These are phyloP conservation scores for Heterodera filipjevi DNA, from an alignment of 2,888 invertebrate genomes.

Conservation along the genomic window DNA sequence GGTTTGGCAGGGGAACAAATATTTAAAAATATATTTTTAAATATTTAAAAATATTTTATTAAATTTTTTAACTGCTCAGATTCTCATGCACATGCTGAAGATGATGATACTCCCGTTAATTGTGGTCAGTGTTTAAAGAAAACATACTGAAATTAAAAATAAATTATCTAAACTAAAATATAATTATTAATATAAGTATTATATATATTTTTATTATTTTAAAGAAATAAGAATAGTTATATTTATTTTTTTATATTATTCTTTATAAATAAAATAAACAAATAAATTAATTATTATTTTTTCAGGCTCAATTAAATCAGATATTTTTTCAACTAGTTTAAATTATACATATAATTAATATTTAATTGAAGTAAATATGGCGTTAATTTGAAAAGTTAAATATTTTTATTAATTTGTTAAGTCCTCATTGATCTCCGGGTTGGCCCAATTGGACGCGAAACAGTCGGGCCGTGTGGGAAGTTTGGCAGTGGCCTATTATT, in stretches of 20 bases:
- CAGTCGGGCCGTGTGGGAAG: constrained; percentile 74
- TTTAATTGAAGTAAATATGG: no score
- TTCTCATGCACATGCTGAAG: constrained; percentile 75
- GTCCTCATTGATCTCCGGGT: constrained; percentile 67
- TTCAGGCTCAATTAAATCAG: no score
- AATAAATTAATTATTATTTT: no score
- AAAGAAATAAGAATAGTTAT: no score
- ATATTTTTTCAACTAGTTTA: no score
- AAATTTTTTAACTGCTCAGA: constrained; percentile 46
- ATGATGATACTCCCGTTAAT: constrained; percentile 76
- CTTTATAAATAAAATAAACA: no score
- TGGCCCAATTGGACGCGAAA: constrained; percentile 74
- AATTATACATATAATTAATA: no score
- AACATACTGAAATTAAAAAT: background rate
- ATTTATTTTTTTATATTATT: no score
- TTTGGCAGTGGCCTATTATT: constrained; percentile 73
- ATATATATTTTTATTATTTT: no score
- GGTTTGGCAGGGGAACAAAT: background rate
- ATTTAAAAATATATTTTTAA: background rate
- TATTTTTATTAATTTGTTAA: background rate
- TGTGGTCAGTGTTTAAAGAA: constrained; percentile 21
- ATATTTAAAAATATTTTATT: background rate
- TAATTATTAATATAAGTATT: no score
- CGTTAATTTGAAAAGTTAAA: no score
- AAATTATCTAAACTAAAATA: no score